Base-by-base conservation (phyloP, 2,888 invertebrate genomes). In the Oeneis ivallda region DNA sequence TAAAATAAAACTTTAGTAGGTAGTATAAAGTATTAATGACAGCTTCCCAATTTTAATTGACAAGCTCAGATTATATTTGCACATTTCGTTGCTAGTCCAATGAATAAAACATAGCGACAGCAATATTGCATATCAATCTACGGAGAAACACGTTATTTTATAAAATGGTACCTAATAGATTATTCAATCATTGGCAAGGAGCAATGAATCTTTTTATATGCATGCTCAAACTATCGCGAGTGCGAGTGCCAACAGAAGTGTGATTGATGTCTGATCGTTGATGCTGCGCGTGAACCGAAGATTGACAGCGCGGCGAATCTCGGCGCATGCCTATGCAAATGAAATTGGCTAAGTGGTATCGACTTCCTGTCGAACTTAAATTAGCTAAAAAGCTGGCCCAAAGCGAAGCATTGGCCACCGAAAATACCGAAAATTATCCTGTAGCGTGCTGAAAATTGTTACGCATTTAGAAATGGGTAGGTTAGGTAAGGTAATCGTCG, bases 361-460 rank as follows among this genome's bases (percentile, higher is more conserved):
- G 77, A 85, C 87, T 89, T 92, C 90, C 89, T 87, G 88, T 77
- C 84, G 74, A 82, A 78, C 77, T 73, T 73, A 83, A 85, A 86
- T 85, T 82, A 78, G 75, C 60, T 45, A 74, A 82, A 26, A 84
- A 84, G 78, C 81, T 81, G 78, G 75, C 60, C 19, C 74, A 82
- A 84, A 84, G 78, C 81, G 79, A 80, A 77, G 77, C 78, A 75
- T 76, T 80, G 76, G 83, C 86, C 87, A 86, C 89, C 83, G 87
- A 81, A 85, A 89, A 87, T 87, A 85, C 88, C 83, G 87, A 81
- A 86, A 89, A 88, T 87, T 84, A 83, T 80, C 79, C 72, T 74
- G 81, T 90, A 75, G 87, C 91, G 92, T 92, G 91, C 82, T 79
- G 80, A 75, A 89, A 86, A 90, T 89, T 80, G 79, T 81, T 80